These are phyloP conservation scores for Micromys minutus DNA, from an alignment of 2,113 vertebrate genomes.

Conservation along the genomic window DNA sequence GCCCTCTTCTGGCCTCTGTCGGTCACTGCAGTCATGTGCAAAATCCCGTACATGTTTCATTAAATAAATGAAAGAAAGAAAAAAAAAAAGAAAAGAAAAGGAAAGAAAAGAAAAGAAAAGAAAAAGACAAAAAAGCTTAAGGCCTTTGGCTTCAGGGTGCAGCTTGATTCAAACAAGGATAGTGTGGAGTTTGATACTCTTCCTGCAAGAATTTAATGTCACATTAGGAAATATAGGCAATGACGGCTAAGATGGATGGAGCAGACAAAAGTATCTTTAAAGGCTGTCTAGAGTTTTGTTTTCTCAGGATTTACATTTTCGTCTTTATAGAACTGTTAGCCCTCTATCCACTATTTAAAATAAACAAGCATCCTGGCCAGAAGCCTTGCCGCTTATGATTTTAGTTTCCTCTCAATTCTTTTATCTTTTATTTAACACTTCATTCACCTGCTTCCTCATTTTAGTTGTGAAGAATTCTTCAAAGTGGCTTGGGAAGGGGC, in stretches of 20 bases:
- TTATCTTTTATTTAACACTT: constrained; percentile 26
- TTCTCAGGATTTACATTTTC: constrained; percentile 38
- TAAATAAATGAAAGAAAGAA: too few species aligned
- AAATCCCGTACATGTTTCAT: neutral
- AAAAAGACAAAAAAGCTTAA: neutral
- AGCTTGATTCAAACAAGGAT: neutral
- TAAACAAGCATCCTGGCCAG: constrained; percentile 42
- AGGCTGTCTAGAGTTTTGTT: constrained; percentile 2
- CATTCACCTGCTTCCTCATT: neutral
- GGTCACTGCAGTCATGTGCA: neutral
- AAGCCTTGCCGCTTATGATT: neutral
- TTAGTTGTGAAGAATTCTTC: neutral
- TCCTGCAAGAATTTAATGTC: neutral
- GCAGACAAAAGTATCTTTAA: neutral
- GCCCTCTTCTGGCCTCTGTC: neutral
- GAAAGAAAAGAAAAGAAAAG: too few species aligned
- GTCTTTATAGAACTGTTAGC: constrained; percentile 44
- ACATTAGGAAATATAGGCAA: neutral
- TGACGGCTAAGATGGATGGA: neutral
- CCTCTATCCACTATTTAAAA: constrained; percentile 62
- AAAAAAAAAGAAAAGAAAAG: too few species aligned
- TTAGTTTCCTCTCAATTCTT: neutral
- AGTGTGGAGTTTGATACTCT: neutral
- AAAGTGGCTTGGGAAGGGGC: neutral
- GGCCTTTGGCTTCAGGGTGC: neutral